phyloP scores from a whole-genome alignment of 2,797 vertebrate species.

The Graptemys geographica region DNA sequence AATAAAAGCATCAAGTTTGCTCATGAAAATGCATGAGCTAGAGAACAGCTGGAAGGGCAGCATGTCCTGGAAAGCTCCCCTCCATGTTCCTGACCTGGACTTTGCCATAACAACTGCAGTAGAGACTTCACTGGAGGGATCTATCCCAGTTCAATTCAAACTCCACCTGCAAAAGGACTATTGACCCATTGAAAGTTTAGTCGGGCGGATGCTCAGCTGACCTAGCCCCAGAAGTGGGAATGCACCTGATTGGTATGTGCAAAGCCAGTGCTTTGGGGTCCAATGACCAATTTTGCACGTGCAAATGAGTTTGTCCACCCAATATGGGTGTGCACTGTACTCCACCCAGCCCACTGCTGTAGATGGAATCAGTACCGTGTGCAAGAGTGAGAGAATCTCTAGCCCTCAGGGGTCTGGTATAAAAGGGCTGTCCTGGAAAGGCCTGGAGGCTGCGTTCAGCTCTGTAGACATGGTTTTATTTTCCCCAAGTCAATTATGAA shows the following conservation, averaged over 20 bases:
- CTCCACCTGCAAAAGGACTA: not conserved
- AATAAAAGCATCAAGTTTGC: not conserved
- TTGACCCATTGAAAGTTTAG: not conserved
- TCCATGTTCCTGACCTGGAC: not conserved
- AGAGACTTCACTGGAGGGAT: not conserved
- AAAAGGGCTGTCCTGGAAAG: not conserved
- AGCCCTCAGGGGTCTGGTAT: not conserved
- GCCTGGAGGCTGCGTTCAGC: not conserved
- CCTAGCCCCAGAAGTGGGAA: accelerated
- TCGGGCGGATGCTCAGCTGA: accelerated
- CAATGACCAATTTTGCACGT: not conserved
- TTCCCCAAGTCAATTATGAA: not conserved
- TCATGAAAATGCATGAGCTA: not conserved
- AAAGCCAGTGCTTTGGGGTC: not conserved
- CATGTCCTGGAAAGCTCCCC: not conserved
- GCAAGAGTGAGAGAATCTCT: not conserved
- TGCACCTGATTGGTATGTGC: accelerated
- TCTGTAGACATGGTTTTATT: not conserved
- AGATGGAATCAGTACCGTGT: not conserved
- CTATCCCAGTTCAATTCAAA: not conserved
- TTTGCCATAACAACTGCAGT: not conserved
- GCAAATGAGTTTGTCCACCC: not conserved
- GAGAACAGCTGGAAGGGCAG: not conserved
- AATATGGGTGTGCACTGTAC: not conserved
- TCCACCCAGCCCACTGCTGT: not conserved